Evolutionary conservation across 1,140 invertebrate genomes (phyloP), one percentile per base, ranked within the genome.

Genomic region (Mesaphorura yosii): DNA sequence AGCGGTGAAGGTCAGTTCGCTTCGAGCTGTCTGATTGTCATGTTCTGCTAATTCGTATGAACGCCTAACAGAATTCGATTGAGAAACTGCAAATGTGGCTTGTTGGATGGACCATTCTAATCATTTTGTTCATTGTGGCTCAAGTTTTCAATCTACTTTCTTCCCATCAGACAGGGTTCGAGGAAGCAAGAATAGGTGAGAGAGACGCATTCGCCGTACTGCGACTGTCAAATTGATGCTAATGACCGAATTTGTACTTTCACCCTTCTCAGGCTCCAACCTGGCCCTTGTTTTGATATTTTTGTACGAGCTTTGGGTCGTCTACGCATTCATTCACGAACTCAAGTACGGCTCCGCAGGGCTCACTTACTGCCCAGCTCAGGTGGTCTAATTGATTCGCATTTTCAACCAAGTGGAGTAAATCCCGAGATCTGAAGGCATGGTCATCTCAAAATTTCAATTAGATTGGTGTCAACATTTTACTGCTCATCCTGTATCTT

Each of bases 241-340:
- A n/a, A 4, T 7, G 26, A 31, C 12, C 25, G 28, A 6, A 14
- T n/a, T 48, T 20, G 48, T 6, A n/a, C 26, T n/a, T n/a, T n/a
- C n/a, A n/a, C n/a, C n/a, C n/a, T n/a, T n/a, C n/a, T n/a, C n/a
- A 15, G 6, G 7, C 3, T 34, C 46, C 19, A 37, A 27, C 1
- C 2, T 56, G 7, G 45, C 14, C 2, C 29, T 15, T 15, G 25
- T 55, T 2, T 7, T 56, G 1, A 26, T 60, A 2, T 48, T 60
- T 23, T 29, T 56, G 14, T 60, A 60, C 31, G 28, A 60, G 31
- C 42, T 60, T 27, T 60, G 58, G 58, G 58, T 60, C 19, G 58
- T 60, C 14, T 56, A 48, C 15, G 58, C 58, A n/a, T 60, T 48
- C 25, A 41, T 55, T 2, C 12, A 17, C 19, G 53, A 60, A 29